Base-by-base conservation (phyloP, 2,113 vertebrate species). In the Hydrolagus affinis region DNA sequence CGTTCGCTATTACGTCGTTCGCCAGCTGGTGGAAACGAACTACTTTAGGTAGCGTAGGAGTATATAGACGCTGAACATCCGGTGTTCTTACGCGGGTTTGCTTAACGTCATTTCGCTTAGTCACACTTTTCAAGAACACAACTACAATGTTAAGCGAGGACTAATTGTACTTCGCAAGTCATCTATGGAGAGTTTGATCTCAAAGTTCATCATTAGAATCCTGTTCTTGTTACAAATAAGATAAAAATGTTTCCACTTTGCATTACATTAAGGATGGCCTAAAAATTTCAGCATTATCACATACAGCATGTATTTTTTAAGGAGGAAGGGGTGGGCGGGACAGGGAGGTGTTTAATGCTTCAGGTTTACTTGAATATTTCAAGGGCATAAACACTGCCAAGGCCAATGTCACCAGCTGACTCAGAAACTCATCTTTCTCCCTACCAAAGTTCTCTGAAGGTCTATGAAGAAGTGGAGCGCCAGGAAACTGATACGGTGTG, bases 401-500 rank as follows among this genome's bases (percentile, higher is more conserved):
- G 64, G 23, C 30, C 30, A 83, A 83, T 28, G 60, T 30, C 76
- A 80, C 12, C 56, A 80, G 76, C 57, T 80, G 76, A 78, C 64
- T 80, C 62, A 12, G 75, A 80, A 80, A 62, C 12, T 57, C 74
- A 80, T 80, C 59, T 80, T 60, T 80, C 76, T 80, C 76, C 75
- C 76, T 80, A 80, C 76, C 76, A 80, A 76, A 80, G 59, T 80
- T n/a, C 76, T 64, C 59, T 80, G 76, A 57, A 80, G 76, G 59
- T 80, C 76, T 80, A 80, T 80, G 76, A 80, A 80, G 76, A 80
- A 80, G 23, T 25, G 76, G 28, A 80, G 76, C 23, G 17, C 64
- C 57, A 62, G 59, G 56, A 77, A 19, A 80, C 76, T 80, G 76
- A 80, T 80, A 80, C 64, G 76, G n/a, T 80, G 76, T 23, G 64